Evolutionary conservation across 2,113 vertebrate genomes (phyloP), one percentile per base, ranked within the genome.

Genomic region (Gadus macrocephalus): DNA sequence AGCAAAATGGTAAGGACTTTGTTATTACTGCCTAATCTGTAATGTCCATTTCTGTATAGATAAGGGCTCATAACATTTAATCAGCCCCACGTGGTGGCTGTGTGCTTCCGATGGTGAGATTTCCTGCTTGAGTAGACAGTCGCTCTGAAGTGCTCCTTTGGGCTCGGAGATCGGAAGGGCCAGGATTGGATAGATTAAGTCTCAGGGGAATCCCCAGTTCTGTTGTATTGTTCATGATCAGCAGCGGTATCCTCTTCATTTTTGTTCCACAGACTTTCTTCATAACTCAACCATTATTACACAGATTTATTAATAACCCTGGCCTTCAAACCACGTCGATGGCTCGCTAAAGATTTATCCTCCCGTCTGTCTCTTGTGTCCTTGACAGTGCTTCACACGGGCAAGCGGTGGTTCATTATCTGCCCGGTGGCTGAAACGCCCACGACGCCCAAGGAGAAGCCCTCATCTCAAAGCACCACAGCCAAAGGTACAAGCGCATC

Each of bases 401-500:
- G 97, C 15, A 98, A 97, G 87, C 93, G 97, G 49, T 99, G 96
- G 96, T 99, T 99, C 83, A 99, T 99, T 82, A 94, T 99, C 85
- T 98, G 96, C 79, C 97, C 97, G 1, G 97, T 98, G 85, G 94
- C 94, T 67, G 97, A 99, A 88, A 95, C 94, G 15, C 86, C 94
- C 4, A 53, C 87, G 20, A 62, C 83, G 53, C 78, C 86, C 64
- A 75, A 83, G 2, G 91, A 94, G 62, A 89, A 84, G 19, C 74
- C 75, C 11, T 53, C 80, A 53, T 72, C 83, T 56, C 67, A 73
- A n/a, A 19, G 66, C 71, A 78, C 87, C 58, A 28, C 79, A 62
- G 66, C 75, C 49, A 74, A 81, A 25, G 87, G 89, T 90, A 83
- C 31, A 71, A 55, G 12, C 42, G 42, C 42, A 14, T 49, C 42